These are phyloP conservation scores for Myotis daubentonii DNA, from an alignment of 2,797 vertebrate genomes.

Conservation along the genomic window DNA sequence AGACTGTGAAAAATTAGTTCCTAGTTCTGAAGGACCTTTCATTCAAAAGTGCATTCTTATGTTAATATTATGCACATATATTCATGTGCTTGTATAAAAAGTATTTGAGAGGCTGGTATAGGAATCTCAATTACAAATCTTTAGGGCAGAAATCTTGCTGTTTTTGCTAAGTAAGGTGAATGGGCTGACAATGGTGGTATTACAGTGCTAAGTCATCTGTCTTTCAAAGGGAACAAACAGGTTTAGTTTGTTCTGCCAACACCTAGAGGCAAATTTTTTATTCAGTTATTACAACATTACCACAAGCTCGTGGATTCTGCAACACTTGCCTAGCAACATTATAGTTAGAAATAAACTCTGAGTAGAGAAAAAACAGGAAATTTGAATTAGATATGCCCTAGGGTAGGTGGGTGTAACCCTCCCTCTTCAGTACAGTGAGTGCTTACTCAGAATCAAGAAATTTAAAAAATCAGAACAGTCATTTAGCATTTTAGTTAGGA, in stretches of 20 bases:
- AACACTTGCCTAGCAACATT: constrained; percentile 74
- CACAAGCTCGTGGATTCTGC: constrained; percentile 57
- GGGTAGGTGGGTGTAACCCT: constrained; percentile 52
- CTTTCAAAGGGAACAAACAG: constrained; percentile 56
- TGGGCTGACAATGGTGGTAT: background rate
- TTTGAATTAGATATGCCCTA: constrained; percentile 44
- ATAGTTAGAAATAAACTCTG: constrained; percentile 50
- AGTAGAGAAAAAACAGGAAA: constrained; percentile 53
- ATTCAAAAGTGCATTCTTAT: constrained; percentile 29
- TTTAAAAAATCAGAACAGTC: constrained; percentile 62
- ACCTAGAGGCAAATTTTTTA: constrained; percentile 43
- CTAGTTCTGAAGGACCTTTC: background rate
- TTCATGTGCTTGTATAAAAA: constrained; percentile 17
- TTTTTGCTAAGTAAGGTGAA: constrained; percentile 40
- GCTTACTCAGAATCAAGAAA: constrained; percentile 26
- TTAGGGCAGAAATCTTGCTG: constrained; percentile 37
- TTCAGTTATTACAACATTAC: constrained; percentile 59
- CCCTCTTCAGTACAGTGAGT: background rate
- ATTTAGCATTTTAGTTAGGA: constrained; percentile 68
- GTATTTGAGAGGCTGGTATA: constrained; percentile 23
- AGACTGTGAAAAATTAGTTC: constrained; percentile 36
- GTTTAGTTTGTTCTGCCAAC: constrained; percentile 55
- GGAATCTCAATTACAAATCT: constrained; percentile 43
- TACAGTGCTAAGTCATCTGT: constrained; percentile 44
- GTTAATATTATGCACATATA: background rate